These are phyloP conservation scores for Lagorchestes hirsutus DNA, from an alignment of 2,797 vertebrate genomes.

Conservation along the genomic window DNA sequence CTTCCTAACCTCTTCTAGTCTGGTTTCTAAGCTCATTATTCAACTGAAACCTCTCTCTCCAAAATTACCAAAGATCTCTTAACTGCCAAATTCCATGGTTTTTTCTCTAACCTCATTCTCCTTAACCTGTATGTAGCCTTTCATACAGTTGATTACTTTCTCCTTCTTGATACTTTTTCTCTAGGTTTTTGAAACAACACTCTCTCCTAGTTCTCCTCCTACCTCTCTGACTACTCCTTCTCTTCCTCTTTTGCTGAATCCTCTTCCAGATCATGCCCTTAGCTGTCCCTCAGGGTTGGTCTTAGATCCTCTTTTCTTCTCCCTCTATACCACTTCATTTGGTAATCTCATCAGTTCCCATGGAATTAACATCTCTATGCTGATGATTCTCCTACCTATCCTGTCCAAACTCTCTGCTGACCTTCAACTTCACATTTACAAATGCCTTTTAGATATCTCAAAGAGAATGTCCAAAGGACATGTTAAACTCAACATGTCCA, in stretches of 20 bases:
- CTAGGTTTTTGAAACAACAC: not conserved
- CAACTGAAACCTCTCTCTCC: not conserved
- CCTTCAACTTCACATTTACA: not conserved
- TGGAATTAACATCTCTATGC: not conserved
- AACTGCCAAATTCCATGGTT: not conserved
- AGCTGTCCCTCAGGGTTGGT: not conserved
- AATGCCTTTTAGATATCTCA: not conserved
- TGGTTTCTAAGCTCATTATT: not conserved
- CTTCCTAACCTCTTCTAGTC: not conserved
- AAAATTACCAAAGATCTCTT: not conserved
- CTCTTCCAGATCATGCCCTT: not conserved
- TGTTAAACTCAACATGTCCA: not conserved
- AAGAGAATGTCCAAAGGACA: not conserved
- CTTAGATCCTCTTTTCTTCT: not conserved
- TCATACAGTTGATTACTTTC: not conserved
- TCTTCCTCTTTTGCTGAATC: not conserved
- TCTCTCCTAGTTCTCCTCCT: not conserved
- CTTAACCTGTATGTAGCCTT: not conserved
- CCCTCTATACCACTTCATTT: not conserved
- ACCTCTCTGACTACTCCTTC: not conserved
- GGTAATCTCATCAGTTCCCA: not conserved
- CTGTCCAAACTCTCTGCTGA: not conserved
- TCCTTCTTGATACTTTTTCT: not conserved
- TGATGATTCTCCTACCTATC: not conserved
- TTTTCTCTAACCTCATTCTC: not conserved